phyloP scores from a whole-genome alignment of 2,113 vertebrate species.

The Misgurnus mizolepis region DNA sequence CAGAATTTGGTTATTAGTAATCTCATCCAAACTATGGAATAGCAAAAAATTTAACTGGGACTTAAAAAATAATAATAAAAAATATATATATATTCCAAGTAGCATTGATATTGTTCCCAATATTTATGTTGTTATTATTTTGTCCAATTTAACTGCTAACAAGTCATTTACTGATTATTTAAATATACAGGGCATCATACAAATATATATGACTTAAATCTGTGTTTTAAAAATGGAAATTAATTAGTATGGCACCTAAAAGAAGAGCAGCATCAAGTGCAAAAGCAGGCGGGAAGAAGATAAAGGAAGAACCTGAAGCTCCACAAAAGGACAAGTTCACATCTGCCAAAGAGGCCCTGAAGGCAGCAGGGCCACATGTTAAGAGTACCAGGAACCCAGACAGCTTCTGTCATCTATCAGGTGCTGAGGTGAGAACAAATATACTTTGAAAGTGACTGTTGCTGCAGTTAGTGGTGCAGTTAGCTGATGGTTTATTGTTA shows the following conservation, averaged over 20 bases:
- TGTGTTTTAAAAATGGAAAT: not conserved
- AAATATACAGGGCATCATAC: not conserved
- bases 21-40: too few relatives aligned
- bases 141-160: not conserved
- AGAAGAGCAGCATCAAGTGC: conserved; percentile 56
- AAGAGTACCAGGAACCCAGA: conserved; percentile 75
- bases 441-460: not conserved
- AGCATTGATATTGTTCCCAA: too few relatives aligned
- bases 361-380: conserved; percentile 71
- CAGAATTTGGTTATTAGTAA: too few relatives aligned
- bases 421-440: conserved; percentile 64
- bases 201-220: conserved; percentile 32
- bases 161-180: not conserved
- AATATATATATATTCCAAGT: too few relatives aligned
- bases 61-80: too few relatives aligned
- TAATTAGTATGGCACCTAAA: conserved; percentile 80
- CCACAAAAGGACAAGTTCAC: conserved; percentile 72
- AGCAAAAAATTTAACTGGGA: too few relatives aligned
- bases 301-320: conserved; percentile 64
- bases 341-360: conserved; percentile 78
- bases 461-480: not conserved
- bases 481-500: not conserved
- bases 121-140: too few relatives aligned
- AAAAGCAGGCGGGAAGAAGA: conserved; percentile 71
- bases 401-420: conserved; percentile 58